These are phyloP conservation scores for Drosophila lutescens DNA, from an alignment of 2,888 invertebrate species.

Conservation along the genomic window DNA sequence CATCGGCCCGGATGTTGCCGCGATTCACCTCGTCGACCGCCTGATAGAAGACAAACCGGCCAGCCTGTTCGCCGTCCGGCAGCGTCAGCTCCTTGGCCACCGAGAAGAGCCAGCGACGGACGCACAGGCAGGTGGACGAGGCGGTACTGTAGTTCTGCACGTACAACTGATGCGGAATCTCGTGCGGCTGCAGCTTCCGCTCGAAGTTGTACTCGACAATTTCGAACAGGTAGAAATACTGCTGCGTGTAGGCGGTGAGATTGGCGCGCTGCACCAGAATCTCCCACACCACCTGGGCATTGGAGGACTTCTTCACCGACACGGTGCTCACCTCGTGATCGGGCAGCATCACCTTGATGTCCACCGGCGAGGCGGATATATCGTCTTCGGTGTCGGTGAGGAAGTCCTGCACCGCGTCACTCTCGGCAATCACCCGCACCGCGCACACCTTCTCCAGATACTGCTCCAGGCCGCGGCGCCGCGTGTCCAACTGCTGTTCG, in stretches of 20 bases:
- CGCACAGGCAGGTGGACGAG: slow-evolving; percentile 95
- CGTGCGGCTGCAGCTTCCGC: slow-evolving; percentile 95
- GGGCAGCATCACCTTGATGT: slow-evolving; percentile 93
- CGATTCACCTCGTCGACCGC: slow-evolving; percentile 98
- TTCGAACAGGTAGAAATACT: slow-evolving; percentile 98
- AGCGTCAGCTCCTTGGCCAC: slow-evolving; percentile 88
- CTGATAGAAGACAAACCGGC: slow-evolving; percentile 95
- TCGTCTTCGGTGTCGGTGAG: slow-evolving; percentile 96
- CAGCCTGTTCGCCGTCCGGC: slow-evolving; percentile 89
- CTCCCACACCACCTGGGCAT: slow-evolving; percentile 95
- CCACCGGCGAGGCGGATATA: slow-evolving; percentile 90
- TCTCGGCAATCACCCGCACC: slow-evolving; percentile 98
- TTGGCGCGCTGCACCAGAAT: slow-evolving; percentile 93
- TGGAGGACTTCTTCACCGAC: slow-evolving; percentile 93
- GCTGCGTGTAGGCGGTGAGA: slow-evolving; percentile 91
- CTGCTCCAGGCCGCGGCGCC: slow-evolving; percentile 97
- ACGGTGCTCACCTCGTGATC: slow-evolving; percentile 96
- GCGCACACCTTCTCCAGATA: slow-evolving; percentile 99
- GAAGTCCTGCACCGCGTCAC: slow-evolving; percentile 98
- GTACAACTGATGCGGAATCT: slow-evolving; percentile 98
- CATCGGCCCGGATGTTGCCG: slow-evolving; percentile 94
- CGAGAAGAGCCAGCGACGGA: slow-evolving; percentile 95
- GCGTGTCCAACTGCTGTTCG: slow-evolving; percentile 97
- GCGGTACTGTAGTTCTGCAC: slow-evolving; percentile 99
- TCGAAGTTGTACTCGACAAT: slow-evolving; percentile 99